These are phyloP conservation scores for Carassius auratus DNA, from an alignment of 2,113 vertebrate genomes.

Conservation along the genomic window DNA sequence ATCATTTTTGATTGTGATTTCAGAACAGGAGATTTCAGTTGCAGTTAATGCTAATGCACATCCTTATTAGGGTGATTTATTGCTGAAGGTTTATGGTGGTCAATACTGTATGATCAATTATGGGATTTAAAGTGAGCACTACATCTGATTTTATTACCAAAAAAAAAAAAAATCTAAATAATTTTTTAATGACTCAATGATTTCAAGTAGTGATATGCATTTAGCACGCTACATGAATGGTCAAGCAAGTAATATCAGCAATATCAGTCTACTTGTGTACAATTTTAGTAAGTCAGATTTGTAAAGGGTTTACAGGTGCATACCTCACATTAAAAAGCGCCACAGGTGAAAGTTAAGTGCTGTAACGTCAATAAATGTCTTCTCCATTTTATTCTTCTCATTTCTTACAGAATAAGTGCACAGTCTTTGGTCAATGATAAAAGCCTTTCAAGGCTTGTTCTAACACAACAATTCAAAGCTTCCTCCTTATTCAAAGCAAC, in stretches of 20 bases:
- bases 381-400: slow-evolving; percentile 16
- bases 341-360: background rate
- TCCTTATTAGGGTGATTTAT: slow-evolving; percentile 12
- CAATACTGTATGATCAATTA: slow-evolving; percentile 18
- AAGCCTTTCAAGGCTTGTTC: slow-evolving; percentile 57
- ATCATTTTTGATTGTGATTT: background rate
- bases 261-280: background rate
- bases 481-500: background rate
- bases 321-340: background rate
- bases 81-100: slow-evolving; percentile 10
- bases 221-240: background rate
- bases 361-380: slow-evolving; percentile 5
- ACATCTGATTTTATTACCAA: background rate
- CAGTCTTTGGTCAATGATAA: slow-evolving; percentile 75
- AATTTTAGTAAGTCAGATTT: background rate
- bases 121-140: slow-evolving; percentile 32
- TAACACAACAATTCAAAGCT: slow-evolving; percentile 55
- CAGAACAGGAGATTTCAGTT: background rate
- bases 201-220: background rate
- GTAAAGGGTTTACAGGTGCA: background rate
- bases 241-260: background rate
- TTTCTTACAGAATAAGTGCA: slow-evolving; percentile 54
- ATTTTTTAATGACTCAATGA: background rate
- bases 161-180: background rate
- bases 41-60: background rate